These are phyloP conservation scores for Lasioglossum morio DNA, from an alignment of 2,888 invertebrate species.

Conservation along the genomic window DNA sequence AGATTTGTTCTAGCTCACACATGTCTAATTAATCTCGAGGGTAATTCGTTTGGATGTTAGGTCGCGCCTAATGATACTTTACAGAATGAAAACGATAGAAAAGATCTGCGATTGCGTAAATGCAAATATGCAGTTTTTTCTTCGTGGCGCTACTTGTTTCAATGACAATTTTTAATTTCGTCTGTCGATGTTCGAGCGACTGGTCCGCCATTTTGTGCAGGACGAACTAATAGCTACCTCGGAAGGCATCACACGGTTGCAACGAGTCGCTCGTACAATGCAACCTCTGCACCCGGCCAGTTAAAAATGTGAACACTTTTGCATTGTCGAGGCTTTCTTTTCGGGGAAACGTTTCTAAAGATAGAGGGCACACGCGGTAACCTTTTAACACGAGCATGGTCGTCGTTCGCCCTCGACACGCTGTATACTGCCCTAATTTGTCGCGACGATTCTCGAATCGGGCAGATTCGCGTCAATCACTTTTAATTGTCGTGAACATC, in stretches of 20 bases:
- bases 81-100: neutral
- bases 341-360: conserved; percentile 60
- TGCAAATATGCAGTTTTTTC: neutral
- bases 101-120: neutral
- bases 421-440: conserved; percentile 54
- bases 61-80: neutral
- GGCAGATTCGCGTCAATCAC: conserved; percentile 70
- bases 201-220: neutral
- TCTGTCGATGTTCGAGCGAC: neutral
- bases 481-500: conserved; percentile 72
- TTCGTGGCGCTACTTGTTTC: neutral
- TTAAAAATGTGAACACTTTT: conserved; percentile 49
- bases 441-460: conserved; percentile 47
- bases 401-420: conserved; percentile 34
- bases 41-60: neutral
- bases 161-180: neutral
- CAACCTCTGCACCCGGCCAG: conserved; percentile 35
- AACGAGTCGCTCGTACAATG: conserved; percentile 12
- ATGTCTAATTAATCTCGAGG: neutral
- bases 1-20: neutral
- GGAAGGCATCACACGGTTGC: neutral
- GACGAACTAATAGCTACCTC: neutral
- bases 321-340: conserved; percentile 48
- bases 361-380: conserved; percentile 61
- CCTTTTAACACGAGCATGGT: conserved; percentile 51